phyloP scores from a whole-genome alignment of 2,797 vertebrate genomes.

The Lemur catta region DNA sequence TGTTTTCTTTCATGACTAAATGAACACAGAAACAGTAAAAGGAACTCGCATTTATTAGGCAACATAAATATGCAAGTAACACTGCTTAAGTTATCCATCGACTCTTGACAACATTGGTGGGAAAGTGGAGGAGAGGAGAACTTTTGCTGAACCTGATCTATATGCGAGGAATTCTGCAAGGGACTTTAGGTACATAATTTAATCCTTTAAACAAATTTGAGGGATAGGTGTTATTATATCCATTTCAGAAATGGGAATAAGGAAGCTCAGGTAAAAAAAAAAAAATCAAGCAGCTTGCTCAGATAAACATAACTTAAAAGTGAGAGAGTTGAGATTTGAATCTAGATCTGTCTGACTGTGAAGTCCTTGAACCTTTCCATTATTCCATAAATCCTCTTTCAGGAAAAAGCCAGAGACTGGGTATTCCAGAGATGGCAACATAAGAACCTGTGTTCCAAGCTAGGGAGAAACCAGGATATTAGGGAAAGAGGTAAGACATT shows the following conservation, averaged over 20 bases:
- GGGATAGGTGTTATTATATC: neutral
- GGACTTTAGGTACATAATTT: neutral
- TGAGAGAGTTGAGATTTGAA: neutral
- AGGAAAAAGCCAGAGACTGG: neutral
- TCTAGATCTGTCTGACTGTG: neutral
- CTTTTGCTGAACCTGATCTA: neutral
- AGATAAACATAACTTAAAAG: neutral
- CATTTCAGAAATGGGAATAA: conserved; percentile 18
- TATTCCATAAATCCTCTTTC: neutral
- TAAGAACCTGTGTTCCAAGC: neutral
- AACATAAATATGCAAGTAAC: neutral
- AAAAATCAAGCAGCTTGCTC: neutral
- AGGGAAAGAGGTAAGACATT: neutral
- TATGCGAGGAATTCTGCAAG: conserved; percentile 3
- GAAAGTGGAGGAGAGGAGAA: neutral
- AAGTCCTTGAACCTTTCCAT: neutral
- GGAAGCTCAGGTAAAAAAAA: neutral
- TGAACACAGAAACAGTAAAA: neutral
- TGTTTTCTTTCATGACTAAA: neutral
- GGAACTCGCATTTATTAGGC: neutral
- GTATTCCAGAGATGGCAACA: neutral
- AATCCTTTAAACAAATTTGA: conserved; percentile 13
- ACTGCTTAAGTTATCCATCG: neutral
- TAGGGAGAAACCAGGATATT: neutral
- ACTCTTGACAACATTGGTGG: neutral